A percentile compares a stretch with the other conserved stretches of the same genome.
Conservation (phyloP, 2,797 vertebrate species). For the Ficedula albicollis region DNA sequence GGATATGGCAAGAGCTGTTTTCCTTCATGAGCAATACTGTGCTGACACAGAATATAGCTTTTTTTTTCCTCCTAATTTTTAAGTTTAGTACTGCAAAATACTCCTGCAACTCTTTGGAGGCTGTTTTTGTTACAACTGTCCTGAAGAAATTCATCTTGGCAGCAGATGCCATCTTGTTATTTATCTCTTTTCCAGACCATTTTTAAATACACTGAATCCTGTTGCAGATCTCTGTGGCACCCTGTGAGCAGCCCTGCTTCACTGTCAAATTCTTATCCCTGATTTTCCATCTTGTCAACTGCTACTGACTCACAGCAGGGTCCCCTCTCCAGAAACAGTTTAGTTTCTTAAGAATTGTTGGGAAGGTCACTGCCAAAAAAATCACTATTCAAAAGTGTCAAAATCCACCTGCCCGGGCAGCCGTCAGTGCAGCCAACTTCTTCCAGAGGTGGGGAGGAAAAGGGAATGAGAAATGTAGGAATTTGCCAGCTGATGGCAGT, state of each 20-base stretch:
- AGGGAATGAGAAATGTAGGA: background rate
- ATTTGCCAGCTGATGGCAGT: slow-evolving; percentile 64
- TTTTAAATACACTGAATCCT: background rate
- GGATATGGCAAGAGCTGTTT: background rate
- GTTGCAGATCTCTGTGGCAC: background rate
- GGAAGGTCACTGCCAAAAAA: background rate
- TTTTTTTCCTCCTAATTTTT: background rate
- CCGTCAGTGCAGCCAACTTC: background rate
- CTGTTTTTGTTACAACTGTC: slow-evolving; percentile 1
- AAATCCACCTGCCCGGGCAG: background rate
- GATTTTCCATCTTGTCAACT: background rate
- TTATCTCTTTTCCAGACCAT: slow-evolving; percentile 12
- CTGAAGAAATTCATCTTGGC: slow-evolving; percentile 6
- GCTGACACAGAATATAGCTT: background rate
- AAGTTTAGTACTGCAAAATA: background rate
- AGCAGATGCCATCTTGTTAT: background rate
- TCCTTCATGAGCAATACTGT: background rate
- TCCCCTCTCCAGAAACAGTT: background rate
- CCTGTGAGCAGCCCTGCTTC: background rate
- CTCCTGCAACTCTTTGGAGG: background rate
- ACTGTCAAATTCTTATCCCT: background rate
- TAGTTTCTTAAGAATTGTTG: background rate
- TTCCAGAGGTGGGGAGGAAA: background rate
- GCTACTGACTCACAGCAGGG: background rate
- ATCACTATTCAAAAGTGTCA: background rate